These are phyloP conservation scores for Hypocryptadius cinnamomeus DNA, from an alignment of 2,113 vertebrate genomes.

Conservation along the genomic window DNA sequence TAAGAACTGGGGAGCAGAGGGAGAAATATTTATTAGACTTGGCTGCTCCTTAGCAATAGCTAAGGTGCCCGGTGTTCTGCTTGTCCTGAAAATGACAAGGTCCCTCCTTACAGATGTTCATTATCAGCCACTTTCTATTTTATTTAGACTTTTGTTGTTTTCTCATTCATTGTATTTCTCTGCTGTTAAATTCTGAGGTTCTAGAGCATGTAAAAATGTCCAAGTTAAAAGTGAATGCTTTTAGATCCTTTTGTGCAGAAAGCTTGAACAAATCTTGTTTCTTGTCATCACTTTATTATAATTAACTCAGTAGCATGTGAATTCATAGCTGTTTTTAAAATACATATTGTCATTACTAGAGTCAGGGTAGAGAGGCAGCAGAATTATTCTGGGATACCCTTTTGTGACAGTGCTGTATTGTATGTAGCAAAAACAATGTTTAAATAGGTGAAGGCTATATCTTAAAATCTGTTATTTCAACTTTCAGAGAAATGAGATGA, in stretches of 20 bases:
- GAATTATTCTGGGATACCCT: background rate
- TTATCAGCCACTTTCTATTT: background rate
- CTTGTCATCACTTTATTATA: background rate
- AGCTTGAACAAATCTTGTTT: background rate
- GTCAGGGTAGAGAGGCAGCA: background rate
- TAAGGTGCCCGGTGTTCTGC: background rate
- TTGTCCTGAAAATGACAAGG: background rate
- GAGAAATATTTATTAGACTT: background rate
- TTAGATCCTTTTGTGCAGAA: background rate
- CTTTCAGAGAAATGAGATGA: background rate
- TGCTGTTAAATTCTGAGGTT: background rate
- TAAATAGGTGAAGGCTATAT: background rate
- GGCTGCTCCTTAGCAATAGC: background rate
- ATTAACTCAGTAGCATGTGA: background rate
- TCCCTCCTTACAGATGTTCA: conserved; percentile 11
- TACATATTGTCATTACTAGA: background rate
- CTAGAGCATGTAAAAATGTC: background rate
- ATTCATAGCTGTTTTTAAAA: background rate
- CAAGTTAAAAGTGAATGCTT: background rate
- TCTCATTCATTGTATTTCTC: background rate
- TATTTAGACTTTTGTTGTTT: background rate
- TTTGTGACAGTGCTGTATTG: background rate
- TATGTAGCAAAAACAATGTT: background rate
- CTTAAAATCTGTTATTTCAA: background rate
- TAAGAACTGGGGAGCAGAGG: background rate